These are phyloP conservation scores for Seriola quinqueradiata DNA, from an alignment of 2,113 vertebrate species.

Conservation along the genomic window DNA sequence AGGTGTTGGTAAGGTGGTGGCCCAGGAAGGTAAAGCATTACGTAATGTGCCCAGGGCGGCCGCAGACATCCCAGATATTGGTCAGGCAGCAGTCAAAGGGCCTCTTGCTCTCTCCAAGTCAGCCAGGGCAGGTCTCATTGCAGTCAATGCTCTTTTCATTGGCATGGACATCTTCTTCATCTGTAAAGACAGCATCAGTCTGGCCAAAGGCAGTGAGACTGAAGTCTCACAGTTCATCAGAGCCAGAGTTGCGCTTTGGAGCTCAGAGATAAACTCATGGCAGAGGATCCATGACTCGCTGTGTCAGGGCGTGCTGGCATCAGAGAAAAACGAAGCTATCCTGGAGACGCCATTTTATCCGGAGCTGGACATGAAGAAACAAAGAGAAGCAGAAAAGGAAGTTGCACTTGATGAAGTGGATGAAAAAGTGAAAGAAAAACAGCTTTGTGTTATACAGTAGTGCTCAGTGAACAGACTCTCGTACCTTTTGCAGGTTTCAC, in stretches of 20 bases:
- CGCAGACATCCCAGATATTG: slow-evolving; percentile 57
- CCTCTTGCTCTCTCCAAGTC: slow-evolving; percentile 25
- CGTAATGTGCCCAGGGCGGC: slow-evolving; percentile 35
- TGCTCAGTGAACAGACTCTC: too few species aligned
- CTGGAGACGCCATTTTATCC: slow-evolving; percentile 48
- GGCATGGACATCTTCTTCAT: slow-evolving; percentile 71
- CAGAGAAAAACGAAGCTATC: slow-evolving; percentile 6
- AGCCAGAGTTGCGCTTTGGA: slow-evolving; percentile 61
- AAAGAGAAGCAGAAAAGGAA: neutral
- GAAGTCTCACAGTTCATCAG: slow-evolving; percentile 53
- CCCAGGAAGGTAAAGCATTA: slow-evolving; percentile 29
- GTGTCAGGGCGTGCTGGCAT: neutral
- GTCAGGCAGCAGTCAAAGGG: slow-evolving; percentile 53
- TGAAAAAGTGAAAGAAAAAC: neutral
- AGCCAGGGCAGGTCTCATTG: slow-evolving; percentile 17
- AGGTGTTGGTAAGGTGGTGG: slow-evolving; percentile 23
- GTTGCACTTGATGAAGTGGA: neutral
- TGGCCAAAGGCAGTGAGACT: slow-evolving; percentile 54
- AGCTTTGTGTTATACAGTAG: neutral
- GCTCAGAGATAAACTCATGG: slow-evolving; percentile 60
- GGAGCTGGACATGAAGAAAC: neutral
- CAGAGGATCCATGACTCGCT: slow-evolving; percentile 37
- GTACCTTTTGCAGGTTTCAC: too few species aligned
- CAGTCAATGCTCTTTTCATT: slow-evolving; percentile 53
- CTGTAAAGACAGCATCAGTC: slow-evolving; percentile 61